Percentiles rank a stretch among this genome's conserved stretches.
These are phyloP conservation scores for Carassius carassius DNA, from an alignment of 2,113 vertebrate species.

Conservation along the genomic window DNA sequence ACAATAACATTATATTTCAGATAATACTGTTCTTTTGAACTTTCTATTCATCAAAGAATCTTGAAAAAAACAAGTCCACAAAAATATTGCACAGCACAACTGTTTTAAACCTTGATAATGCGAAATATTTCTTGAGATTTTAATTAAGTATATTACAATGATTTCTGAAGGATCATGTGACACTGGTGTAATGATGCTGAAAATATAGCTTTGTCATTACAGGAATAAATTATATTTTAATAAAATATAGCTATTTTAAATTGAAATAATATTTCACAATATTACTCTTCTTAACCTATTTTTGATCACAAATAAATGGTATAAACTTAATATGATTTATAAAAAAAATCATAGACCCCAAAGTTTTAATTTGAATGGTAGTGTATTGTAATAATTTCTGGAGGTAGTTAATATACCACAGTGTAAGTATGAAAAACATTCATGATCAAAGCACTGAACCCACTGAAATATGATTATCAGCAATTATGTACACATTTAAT, in stretches of 20 bases:
- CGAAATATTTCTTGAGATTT: too few relatives aligned
- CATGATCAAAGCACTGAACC: neutral
- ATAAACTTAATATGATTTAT: neutral
- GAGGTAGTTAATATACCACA: neutral
- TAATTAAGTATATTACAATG: neutral
- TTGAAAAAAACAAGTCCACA: too few relatives aligned
- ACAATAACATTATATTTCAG: too few relatives aligned
- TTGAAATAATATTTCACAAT: neutral
- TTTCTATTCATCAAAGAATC: too few relatives aligned
- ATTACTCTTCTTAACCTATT: neutral
- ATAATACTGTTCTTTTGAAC: too few relatives aligned
- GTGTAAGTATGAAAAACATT: neutral
- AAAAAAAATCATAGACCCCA: neutral
- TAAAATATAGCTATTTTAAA: too few relatives aligned
- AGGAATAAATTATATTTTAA: too few relatives aligned
- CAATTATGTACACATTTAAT: slow-evolving; percentile 28
- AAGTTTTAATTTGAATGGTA: neutral
- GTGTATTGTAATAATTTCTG: neutral
- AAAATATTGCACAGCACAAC: too few relatives aligned
- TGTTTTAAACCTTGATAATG: too few relatives aligned
- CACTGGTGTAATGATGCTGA: neutral
- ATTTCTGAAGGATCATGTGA: neutral
- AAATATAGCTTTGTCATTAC: too few relatives aligned
- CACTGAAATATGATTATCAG: slow-evolving; percentile 1
- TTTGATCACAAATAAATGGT: neutral